Conservation (phyloP, 2,888 invertebrate genomes). For the Timandra comae region DNA sequence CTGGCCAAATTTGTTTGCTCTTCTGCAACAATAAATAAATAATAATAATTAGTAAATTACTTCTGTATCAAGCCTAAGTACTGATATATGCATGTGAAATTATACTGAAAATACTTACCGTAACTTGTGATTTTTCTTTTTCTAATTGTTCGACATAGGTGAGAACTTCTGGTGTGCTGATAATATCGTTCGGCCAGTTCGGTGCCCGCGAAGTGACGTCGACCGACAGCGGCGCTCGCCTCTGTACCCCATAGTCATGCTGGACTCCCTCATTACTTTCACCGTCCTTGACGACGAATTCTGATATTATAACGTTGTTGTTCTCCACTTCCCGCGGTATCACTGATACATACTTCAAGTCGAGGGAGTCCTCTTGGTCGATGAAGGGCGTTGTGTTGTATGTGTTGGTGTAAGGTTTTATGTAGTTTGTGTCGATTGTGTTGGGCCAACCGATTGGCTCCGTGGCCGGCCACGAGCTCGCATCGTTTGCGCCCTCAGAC, state of each 20-base stretch:
- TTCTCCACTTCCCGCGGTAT: slow-evolving; percentile 58
- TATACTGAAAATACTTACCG: too few relatives aligned
- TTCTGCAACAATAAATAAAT: slow-evolving; percentile 39
- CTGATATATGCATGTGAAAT: too few relatives aligned
- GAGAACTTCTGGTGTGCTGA: slow-evolving; percentile 69
- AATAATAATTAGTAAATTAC: too few relatives aligned
- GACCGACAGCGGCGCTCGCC: slow-evolving; percentile 40
- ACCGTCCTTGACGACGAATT: slow-evolving; percentile 42
- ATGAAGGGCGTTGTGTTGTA: slow-evolving; percentile 57
- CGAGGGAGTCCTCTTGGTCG: slow-evolving; percentile 59
- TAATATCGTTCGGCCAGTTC: slow-evolving; percentile 39
- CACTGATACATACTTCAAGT: slow-evolving; percentile 51
- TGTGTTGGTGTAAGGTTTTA: slow-evolving; percentile 35
- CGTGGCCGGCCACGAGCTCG: slow-evolving; percentile 38
- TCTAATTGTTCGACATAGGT: slow-evolving; percentile 65
- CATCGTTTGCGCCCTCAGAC: slow-evolving; percentile 39
- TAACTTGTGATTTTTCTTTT: slow-evolving; percentile 45
- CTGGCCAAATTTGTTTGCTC: slow-evolving; percentile 30
- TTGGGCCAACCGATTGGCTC: slow-evolving; percentile 39
- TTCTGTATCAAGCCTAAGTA: too few relatives aligned
- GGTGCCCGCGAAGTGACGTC: slow-evolving; percentile 44
- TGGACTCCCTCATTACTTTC: slow-evolving; percentile 19
- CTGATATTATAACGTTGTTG: slow-evolving; percentile 48
- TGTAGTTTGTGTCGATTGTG: slow-evolving; percentile 29
- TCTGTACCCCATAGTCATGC: slow-evolving; percentile 22